Base-by-base conservation (phyloP, 2,797 vertebrate species). In the Melanogrammus aeglefinus region DNA sequence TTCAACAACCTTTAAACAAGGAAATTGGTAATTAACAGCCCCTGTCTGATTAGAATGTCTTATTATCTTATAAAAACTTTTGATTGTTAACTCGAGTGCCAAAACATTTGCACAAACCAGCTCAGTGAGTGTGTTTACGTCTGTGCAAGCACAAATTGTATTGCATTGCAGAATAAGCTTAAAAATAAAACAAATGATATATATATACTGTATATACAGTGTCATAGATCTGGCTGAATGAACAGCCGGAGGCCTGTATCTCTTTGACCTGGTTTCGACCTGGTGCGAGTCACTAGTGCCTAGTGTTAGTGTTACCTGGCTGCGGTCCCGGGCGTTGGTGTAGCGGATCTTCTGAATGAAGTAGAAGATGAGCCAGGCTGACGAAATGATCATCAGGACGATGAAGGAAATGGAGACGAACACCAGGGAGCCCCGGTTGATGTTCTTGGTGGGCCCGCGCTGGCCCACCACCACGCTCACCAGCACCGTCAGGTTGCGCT, bases 341-440 rank as follows among this genome's bases (percentile, higher is more conserved):
- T 97, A 96, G 87, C 97, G 96, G 86, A 99, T 97, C 94, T 98
- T 98, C 94, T 99, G 98, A 83, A 98, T 97, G 94, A 98, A 99
- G 94, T 99, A 99, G 94, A 99, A 98, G 92, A 99, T 96, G 86
- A 99, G 95, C 98, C 98, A 99, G 0, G 97, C 96, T 1, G 97
- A 97, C 39, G 97, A 98, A 92, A 99, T 97, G 81, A 99, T 96
- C 96, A 99, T 97, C 88, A 99, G 94, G 80, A 98, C 96, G 76
- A 99, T 97, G 91, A 99, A 99, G 86, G 97, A 99, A 93, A 99
- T 96, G 77, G 98, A 97, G 85, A 99, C 97, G 51, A 99, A 99
- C 88, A 99, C 96, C 77, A 99, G 92, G 3, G 98, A 99, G 77
- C 96, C 96, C 1, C 97, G 95, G 88, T 96, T 97, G 87, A 96